Percentiles rank a stretch among this genome's conserved stretches.
These are phyloP conservation scores for Ostrea denselamellosa DNA, from an alignment of 1,140 invertebrate species.

Conservation along the genomic window DNA sequence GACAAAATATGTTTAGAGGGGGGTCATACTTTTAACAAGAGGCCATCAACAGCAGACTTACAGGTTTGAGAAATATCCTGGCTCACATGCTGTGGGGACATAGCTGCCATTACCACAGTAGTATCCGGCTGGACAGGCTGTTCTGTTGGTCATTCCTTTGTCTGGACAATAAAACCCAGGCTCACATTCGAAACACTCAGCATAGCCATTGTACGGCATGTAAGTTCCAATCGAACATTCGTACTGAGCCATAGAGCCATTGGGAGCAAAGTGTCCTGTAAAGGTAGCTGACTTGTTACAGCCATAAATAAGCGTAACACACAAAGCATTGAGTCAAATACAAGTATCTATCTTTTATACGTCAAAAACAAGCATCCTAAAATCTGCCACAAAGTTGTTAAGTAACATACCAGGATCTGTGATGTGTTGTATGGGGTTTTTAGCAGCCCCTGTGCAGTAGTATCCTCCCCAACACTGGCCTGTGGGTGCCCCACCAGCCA, in stretches of 20 bases:
- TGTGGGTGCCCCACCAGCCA: constrained; percentile 73
- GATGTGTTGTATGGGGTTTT: constrained; percentile 65
- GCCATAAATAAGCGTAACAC: too few species aligned
- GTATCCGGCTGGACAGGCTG: constrained; percentile 70
- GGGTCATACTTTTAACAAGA: too few species aligned
- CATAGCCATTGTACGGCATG: constrained; percentile 64
- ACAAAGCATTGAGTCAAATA: too few species aligned
- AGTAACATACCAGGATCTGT: constrained; percentile 68
- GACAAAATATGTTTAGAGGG: neutral
- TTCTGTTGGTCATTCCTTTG: constrained; percentile 72
- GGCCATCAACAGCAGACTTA: constrained; percentile 49
- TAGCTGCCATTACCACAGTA: constrained; percentile 74
- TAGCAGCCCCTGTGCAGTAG: constrained; percentile 72
- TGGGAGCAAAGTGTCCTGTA: constrained; percentile 71
- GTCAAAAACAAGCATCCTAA: too few species aligned
- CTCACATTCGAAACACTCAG: constrained; percentile 69
- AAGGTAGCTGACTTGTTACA: neutral
- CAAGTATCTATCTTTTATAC: too few species aligned
- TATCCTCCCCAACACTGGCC: constrained; percentile 75
- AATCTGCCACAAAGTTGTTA: too few species aligned
- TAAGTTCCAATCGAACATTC: constrained; percentile 74
- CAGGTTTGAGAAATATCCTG: constrained; percentile 73
- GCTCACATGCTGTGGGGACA: constrained; percentile 70
- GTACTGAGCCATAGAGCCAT: constrained; percentile 68
- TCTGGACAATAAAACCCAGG: constrained; percentile 74